A percentile compares a stretch with the other conserved stretches of the same genome.
Evolutionary conservation across 2,113 vertebrate species (phyloP).

Genomic region (Penelope pileata): DNA sequence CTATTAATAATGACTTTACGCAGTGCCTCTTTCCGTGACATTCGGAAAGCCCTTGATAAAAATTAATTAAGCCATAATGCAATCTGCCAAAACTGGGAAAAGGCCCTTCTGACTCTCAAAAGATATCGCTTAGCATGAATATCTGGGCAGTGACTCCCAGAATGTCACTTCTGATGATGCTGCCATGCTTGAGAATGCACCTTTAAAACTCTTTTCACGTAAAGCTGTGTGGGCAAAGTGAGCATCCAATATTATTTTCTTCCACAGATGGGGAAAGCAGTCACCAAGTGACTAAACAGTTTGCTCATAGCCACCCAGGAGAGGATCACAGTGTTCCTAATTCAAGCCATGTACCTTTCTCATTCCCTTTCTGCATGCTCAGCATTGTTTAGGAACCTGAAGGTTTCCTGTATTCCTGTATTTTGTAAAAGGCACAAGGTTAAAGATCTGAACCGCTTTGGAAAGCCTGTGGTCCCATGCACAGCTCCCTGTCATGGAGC

Average conservation of each 20-base stretch:
- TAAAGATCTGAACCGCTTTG: background rate
- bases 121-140: background rate
- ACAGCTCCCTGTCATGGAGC: accelerated
- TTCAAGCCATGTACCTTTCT: background rate
- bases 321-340: constrained; percentile 24
- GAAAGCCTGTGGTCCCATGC: background rate
- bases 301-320: background rate
- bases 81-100: background rate
- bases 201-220: background rate
- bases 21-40: background rate
- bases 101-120: background rate
- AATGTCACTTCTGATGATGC: background rate
- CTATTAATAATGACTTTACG: background rate
- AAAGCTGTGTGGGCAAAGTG: constrained; percentile 62
- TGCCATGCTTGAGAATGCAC: background rate
- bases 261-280: constrained; percentile 54
- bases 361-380: background rate
- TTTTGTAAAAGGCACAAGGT: background rate
- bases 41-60: background rate
- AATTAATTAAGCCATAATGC: background rate
- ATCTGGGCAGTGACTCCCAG: background rate
- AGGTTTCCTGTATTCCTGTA: background rate
- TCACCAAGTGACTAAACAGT: constrained; percentile 21
- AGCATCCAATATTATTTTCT: constrained; percentile 31
- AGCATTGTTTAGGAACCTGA: accelerated